Conservation (phyloP, 2,797 vertebrate genomes). For the Chrosomus eos region DNA sequence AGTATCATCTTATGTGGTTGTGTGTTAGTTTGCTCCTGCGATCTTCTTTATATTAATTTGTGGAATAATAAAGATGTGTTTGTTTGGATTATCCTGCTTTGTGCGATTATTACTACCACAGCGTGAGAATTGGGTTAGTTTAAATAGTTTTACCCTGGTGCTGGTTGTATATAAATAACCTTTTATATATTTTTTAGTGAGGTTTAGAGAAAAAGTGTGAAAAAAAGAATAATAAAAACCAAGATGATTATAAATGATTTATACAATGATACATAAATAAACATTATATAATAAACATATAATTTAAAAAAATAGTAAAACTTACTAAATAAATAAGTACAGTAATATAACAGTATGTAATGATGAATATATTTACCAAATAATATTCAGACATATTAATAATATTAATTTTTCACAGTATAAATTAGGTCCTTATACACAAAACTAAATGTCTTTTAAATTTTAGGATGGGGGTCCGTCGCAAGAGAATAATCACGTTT, state of each 20-base stretch:
- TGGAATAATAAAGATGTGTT: not conserved
- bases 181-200: too few relatives aligned
- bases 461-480: not conserved
- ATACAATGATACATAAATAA: not conserved
- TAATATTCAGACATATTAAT: too few relatives aligned
- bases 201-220: not conserved
- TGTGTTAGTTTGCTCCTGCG: not conserved
- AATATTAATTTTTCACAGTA: too few relatives aligned
- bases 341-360: not conserved
- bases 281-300: not conserved
- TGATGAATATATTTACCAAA: too few relatives aligned
- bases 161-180: not conserved
- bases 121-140: not conserved
- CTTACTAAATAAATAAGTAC: not conserved
- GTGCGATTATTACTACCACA: not conserved
- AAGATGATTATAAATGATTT: not conserved
- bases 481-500: not conserved
- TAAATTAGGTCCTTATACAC: too few relatives aligned
- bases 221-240: not conserved
- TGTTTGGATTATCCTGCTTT: not conserved
- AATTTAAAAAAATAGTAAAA: not conserved
- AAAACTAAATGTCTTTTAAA: too few relatives aligned
- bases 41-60: not conserved
- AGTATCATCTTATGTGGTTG: not conserved
- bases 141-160: not conserved